Evolutionary conservation across 2,113 vertebrate species (phyloP).

Genomic region (Gadus macrocephalus): DNA sequence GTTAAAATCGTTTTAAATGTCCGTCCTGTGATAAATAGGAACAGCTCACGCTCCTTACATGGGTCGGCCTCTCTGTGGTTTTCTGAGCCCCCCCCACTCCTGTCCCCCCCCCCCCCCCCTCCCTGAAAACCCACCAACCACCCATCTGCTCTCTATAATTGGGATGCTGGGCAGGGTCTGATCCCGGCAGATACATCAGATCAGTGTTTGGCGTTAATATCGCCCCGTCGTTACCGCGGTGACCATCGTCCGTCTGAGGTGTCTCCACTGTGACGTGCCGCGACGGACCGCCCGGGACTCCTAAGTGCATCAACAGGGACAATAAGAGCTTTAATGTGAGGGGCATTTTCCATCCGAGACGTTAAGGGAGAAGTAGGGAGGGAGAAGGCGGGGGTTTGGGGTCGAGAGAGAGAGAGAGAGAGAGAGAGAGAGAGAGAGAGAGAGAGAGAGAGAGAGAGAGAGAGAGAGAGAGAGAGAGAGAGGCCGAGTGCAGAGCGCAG

Average conservation of each 20-base stretch:
- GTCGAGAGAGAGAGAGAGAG: constrained; percentile 13
- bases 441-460: constrained; percentile 10
- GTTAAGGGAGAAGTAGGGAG: constrained; percentile 39
- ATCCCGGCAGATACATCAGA: constrained; percentile 68
- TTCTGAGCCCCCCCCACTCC: too few relatives aligned
- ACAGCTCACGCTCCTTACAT: too few relatives aligned
- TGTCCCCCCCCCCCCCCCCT: too few relatives aligned
- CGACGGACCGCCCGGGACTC: too few relatives aligned
- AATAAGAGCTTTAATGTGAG: constrained; percentile 75
- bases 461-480: constrained; percentile 10
- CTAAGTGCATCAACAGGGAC: constrained; percentile 72
- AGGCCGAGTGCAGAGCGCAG: background rate
- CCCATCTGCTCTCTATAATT: constrained; percentile 54
- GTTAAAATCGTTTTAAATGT: too few relatives aligned
- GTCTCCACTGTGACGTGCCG: constrained; percentile 63
- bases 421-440: constrained; percentile 1
- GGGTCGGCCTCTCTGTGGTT: too few relatives aligned
- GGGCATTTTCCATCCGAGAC: constrained; percentile 62
- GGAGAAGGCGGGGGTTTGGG: constrained; percentile 1
- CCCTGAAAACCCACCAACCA: too few relatives aligned
- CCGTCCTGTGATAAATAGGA: too few relatives aligned
- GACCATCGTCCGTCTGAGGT: constrained; percentile 65
- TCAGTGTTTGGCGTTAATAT: constrained; percentile 69
- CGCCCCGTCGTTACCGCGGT: constrained; percentile 62
- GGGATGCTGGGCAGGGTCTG: constrained; percentile 55